Conservation (phyloP, 1,140 invertebrate species). For the Callitettix versicolor region DNA sequence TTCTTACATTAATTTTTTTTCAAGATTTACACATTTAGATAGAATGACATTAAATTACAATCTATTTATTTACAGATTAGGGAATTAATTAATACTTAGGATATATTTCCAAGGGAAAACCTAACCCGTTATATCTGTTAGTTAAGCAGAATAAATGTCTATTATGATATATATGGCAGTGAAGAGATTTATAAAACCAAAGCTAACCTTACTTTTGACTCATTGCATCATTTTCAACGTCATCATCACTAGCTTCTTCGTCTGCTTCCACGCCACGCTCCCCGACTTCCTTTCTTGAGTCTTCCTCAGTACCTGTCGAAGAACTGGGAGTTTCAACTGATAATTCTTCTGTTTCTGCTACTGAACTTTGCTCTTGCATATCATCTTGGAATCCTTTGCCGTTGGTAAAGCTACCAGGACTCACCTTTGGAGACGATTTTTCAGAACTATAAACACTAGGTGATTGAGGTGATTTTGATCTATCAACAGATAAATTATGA, state of each 20-base stretch:
- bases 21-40: constrained; percentile 6
- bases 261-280: constrained; percentile 25
- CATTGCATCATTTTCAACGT: constrained; percentile 20
- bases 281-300: constrained; percentile 24
- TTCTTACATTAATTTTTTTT: neutral
- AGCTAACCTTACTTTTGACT: constrained; percentile 5
- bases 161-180: constrained; percentile 9
- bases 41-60: constrained; percentile 1
- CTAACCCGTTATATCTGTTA: constrained; percentile 5
- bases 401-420: constrained; percentile 2
- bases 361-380: neutral
- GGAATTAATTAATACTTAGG: too few species aligned
- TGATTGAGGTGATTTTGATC: constrained; percentile 1
- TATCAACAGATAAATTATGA: constrained; percentile 4
- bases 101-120: too few species aligned
- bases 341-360: constrained; percentile 8
- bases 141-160: neutral
- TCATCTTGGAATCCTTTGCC: constrained; percentile 7
- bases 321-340: constrained; percentile 26
- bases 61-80: constrained; percentile 11
- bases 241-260: constrained; percentile 26
- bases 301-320: constrained; percentile 27
- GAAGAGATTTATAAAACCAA: constrained; percentile 2
- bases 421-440: constrained; percentile 7
- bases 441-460: neutral